These are phyloP conservation scores for Epinephelus fuscoguttatus DNA, from an alignment of 2,113 vertebrate species.

Conservation along the genomic window DNA sequence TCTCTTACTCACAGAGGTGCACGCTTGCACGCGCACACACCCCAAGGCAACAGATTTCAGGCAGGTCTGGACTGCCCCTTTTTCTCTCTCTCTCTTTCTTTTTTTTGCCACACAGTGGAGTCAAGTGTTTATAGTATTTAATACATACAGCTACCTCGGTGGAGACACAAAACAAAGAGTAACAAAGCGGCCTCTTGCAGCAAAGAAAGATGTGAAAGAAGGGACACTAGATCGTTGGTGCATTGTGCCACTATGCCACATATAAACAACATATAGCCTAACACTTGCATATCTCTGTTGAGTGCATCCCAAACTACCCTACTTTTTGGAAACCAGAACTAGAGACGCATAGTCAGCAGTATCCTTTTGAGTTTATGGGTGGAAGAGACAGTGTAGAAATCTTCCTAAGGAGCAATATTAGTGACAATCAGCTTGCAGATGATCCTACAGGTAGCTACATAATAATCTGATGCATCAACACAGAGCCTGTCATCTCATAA, in stretches of 20 bases:
- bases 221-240: background rate
- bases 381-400: background rate
- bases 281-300: conserved; percentile 2
- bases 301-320: background rate
- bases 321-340: conserved; percentile 3
- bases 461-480: conserved; percentile 32
- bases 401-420: background rate
- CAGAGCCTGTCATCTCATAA: conserved; percentile 18
- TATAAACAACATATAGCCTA: background rate
- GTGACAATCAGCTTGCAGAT: background rate
- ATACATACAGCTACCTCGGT: conserved; percentile 41
- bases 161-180: conserved; percentile 17
- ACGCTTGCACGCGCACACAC: conserved; percentile 48
- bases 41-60: conserved; percentile 79
- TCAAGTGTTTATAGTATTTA: conserved; percentile 70
- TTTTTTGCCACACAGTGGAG: conserved; percentile 36
- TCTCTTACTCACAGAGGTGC: conserved; percentile 71
- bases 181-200: conserved; percentile 32
- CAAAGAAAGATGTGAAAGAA: background rate
- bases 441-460: conserved; percentile 43
- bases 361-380: background rate
- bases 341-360: background rate
- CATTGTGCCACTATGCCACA: conserved; percentile 5
- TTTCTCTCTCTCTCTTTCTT: background rate
- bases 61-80: conserved; percentile 78